phyloP scores from a whole-genome alignment of 1,140 invertebrate genomes.

The Maniola jurtina region DNA sequence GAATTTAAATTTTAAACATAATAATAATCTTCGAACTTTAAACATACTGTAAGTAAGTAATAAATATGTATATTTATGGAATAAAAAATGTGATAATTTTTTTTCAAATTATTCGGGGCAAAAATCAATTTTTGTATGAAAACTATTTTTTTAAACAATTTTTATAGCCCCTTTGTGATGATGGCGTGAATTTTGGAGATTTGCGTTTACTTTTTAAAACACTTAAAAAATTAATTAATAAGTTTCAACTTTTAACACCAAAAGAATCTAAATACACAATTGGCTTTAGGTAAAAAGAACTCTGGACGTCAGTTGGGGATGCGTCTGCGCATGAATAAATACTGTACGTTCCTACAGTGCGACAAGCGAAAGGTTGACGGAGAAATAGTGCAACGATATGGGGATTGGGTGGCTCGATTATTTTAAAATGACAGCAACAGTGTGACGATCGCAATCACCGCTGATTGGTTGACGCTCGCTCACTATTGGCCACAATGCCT shows the following conservation, averaged over 20 bases:
- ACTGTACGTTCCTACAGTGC: too few relatives aligned
- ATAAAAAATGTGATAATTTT: constrained; percentile 19
- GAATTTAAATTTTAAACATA: constrained; percentile 32
- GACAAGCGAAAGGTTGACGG: too few relatives aligned
- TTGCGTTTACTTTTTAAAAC: neutral
- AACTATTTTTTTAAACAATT: neutral
- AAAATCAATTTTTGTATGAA: neutral
- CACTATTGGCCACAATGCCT: too few relatives aligned
- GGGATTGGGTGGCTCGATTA: too few relatives aligned
- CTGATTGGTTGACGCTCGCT: too few relatives aligned
- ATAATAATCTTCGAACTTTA: constrained; percentile 18
- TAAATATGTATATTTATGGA: constrained; percentile 29
- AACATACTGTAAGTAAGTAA: constrained; percentile 18
- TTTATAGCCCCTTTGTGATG: constrained; percentile 38
- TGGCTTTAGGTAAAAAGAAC: too few relatives aligned
- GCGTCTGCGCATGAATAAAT: too few relatives aligned
- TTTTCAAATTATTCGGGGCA: constrained; percentile 12
- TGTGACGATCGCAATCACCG: too few relatives aligned
- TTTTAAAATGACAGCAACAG: too few relatives aligned
- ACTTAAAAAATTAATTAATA: neutral
- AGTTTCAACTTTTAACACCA: constrained; percentile 28
- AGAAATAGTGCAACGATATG: too few relatives aligned
- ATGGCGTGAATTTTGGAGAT: constrained; percentile 27
- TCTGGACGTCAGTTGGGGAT: too few relatives aligned
- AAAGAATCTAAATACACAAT: constrained; percentile 19